These are phyloP conservation scores for Tridacna gigas DNA, from an alignment of 2,888 invertebrate species.

Conservation along the genomic window DNA sequence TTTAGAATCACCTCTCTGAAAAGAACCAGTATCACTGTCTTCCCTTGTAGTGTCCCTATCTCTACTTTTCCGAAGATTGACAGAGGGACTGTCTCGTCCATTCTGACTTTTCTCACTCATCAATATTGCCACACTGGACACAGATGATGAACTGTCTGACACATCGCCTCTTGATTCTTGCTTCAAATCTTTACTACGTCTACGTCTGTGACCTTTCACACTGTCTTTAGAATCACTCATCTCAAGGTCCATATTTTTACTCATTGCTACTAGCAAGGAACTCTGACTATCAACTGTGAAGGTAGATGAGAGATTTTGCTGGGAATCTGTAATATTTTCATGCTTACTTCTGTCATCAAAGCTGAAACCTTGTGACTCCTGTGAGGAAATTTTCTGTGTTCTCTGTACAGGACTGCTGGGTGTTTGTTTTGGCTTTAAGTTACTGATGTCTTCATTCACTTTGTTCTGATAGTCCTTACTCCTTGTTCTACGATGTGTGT, in stretches of 20 bases:
- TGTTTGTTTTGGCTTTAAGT: slow-evolving; percentile 61
- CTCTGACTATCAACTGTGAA: slow-evolving; percentile 75
- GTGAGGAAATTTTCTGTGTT: slow-evolving; percentile 50
- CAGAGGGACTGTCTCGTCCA: slow-evolving; percentile 58
- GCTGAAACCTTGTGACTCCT: slow-evolving; percentile 66
- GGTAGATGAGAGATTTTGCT: slow-evolving; percentile 72
- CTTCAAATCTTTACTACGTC: slow-evolving; percentile 68
- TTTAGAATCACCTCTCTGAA: slow-evolving; percentile 54
- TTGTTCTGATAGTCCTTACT: slow-evolving; percentile 66
- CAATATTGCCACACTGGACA: slow-evolving; percentile 59
- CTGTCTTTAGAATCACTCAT: slow-evolving; percentile 59
- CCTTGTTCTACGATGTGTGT: slow-evolving; percentile 71
- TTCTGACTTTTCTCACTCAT: slow-evolving; percentile 51
- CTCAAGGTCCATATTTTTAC: slow-evolving; percentile 57
- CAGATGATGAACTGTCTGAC: slow-evolving; percentile 65
- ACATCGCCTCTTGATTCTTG: slow-evolving; percentile 53
- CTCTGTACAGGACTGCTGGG: slow-evolving; percentile 53
- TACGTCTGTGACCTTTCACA: slow-evolving; percentile 67
- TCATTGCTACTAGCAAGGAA: slow-evolving; percentile 71
- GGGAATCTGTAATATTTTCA: slow-evolving; percentile 48
- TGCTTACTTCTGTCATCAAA: slow-evolving; percentile 52
- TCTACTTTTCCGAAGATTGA: slow-evolving; percentile 66
- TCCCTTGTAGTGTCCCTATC: slow-evolving; percentile 61
- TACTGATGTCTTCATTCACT: slow-evolving; percentile 37
- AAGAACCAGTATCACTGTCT: slow-evolving; percentile 64